Percentiles rank a stretch among this genome's conserved stretches.
Conservation (phyloP, 2,113 vertebrate species). For the Pelodiscus sinensis region DNA sequence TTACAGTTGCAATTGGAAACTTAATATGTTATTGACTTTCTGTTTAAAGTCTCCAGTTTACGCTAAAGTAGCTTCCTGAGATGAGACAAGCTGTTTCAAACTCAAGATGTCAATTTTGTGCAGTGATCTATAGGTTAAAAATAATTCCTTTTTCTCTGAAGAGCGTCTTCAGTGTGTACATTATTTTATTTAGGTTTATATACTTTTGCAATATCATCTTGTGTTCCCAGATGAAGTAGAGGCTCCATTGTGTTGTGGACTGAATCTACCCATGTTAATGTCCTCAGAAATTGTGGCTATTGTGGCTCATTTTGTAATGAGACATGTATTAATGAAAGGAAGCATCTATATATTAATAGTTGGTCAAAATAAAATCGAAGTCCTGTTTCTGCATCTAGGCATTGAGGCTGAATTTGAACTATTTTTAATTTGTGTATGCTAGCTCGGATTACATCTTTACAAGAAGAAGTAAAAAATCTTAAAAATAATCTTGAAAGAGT, state of each 20-base stretch:
- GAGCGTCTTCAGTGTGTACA: background rate
- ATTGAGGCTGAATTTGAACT: background rate
- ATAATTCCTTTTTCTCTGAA: background rate
- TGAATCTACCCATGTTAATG: background rate
- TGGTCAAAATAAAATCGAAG: background rate
- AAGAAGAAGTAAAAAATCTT: constrained; percentile 93
- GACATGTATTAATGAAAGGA: background rate
- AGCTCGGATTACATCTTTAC: constrained; percentile 91
- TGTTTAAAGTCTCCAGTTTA: background rate
- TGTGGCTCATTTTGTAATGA: background rate
- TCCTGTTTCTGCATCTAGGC: background rate
- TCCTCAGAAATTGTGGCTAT: background rate
- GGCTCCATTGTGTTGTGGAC: background rate
- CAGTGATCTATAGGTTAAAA: background rate
- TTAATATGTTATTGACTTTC: background rate
- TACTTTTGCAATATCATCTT: background rate
- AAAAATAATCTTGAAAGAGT: constrained; percentile 91
- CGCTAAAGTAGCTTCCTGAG: background rate
- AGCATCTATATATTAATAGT: background rate
- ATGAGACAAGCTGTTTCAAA: background rate
- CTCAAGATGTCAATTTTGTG: background rate
- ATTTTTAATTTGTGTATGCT: constrained; percentile 26
- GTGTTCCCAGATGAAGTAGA: background rate
- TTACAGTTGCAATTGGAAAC: background rate
- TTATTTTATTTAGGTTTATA: background rate